Conservation (phyloP, 2,888 invertebrate species). For the Nematopogon swammerdamellus region DNA sequence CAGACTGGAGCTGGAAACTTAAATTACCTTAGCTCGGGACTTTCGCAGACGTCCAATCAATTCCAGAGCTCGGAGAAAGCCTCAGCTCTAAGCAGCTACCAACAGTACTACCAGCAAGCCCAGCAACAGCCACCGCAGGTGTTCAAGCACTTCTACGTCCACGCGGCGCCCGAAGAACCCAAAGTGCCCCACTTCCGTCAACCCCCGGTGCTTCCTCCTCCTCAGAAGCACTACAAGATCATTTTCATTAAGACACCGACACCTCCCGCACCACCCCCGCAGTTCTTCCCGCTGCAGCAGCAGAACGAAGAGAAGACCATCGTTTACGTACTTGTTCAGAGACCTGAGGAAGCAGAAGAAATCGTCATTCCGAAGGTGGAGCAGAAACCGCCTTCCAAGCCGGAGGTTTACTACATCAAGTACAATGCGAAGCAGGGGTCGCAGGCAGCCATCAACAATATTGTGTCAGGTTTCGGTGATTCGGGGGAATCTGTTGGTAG, state of each 20-base stretch:
- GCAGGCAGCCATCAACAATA: constrained; percentile 41
- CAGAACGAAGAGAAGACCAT: constrained; percentile 74
- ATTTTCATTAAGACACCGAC: constrained; percentile 77
- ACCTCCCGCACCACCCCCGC: constrained; percentile 60
- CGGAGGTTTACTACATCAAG: constrained; percentile 76
- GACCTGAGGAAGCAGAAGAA: constrained; percentile 67
- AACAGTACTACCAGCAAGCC: constrained; percentile 65
- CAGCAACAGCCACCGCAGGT: constrained; percentile 72
- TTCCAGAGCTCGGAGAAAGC: constrained; percentile 3
- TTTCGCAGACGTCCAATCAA: too few species aligned
- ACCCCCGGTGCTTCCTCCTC: constrained; percentile 55
- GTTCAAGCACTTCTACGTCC: constrained; percentile 53
- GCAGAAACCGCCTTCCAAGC: constrained; percentile 69
- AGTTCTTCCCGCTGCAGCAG: constrained; percentile 62
- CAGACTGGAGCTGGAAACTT: too few species aligned
- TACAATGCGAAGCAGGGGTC: constrained; percentile 65
- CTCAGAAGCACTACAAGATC: constrained; percentile 77
- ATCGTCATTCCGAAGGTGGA: constrained; percentile 62
- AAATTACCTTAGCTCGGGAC: too few species aligned
- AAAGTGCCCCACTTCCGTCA: constrained; percentile 55
- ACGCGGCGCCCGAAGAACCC: constrained; percentile 44
- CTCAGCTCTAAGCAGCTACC: constrained; percentile 20
- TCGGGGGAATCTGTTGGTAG: constrained; percentile 2
- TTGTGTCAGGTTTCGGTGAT: constrained; percentile 18
- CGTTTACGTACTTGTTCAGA: constrained; percentile 74